A percentile compares a stretch with the other conserved stretches of the same genome.
Evolutionary conservation across 1,140 invertebrate genomes (phyloP).

Genomic region (Hycleus phaleratus): DNA sequence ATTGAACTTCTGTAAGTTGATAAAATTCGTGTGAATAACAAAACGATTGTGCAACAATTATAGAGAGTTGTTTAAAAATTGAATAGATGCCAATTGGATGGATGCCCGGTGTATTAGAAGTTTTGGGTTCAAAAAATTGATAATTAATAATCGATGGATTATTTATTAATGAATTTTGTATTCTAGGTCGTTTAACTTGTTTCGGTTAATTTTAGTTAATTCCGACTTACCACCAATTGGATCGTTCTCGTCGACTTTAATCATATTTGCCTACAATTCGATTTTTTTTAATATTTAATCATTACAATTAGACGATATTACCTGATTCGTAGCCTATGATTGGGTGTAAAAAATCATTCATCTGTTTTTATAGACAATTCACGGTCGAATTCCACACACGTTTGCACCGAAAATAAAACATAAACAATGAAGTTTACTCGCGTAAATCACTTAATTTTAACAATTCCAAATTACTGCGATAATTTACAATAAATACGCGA

Average conservation of each 20-base stretch:
- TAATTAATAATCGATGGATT: not conserved
- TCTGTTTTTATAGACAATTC: not conserved
- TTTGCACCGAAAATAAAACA: conserved; percentile 2
- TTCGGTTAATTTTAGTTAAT: conserved; percentile 1
- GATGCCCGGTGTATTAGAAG: not conserved
- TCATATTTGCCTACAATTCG: conserved; percentile 48
- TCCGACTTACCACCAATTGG: conserved; percentile 70
- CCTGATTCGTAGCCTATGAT: not conserved
- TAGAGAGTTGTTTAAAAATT: conserved; percentile 7
- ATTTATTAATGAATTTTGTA: conserved; percentile 5
- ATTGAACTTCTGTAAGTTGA: conserved; percentile 67
- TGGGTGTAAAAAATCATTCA: not conserved
- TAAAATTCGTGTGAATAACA: not conserved
- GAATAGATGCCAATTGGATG: conserved; percentile 7
- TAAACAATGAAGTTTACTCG: conserved; percentile 1
- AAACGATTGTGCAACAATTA: conserved; percentile 4
- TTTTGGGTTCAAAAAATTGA: conserved; percentile 8
- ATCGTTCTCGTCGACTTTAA: conserved; percentile 77
- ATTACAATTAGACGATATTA: not conserved
- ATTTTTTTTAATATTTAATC: not conserved
- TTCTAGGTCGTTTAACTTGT: not conserved
- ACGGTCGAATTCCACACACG: not conserved
- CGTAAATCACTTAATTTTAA: not conserved
- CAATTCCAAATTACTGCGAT: not conserved
- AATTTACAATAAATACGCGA: no score